Percentiles rank a stretch among this genome's conserved stretches.
Evolutionary conservation across 1,140 invertebrate genomes (phyloP).

Genomic region (Brachionus plicatilis): DNA sequence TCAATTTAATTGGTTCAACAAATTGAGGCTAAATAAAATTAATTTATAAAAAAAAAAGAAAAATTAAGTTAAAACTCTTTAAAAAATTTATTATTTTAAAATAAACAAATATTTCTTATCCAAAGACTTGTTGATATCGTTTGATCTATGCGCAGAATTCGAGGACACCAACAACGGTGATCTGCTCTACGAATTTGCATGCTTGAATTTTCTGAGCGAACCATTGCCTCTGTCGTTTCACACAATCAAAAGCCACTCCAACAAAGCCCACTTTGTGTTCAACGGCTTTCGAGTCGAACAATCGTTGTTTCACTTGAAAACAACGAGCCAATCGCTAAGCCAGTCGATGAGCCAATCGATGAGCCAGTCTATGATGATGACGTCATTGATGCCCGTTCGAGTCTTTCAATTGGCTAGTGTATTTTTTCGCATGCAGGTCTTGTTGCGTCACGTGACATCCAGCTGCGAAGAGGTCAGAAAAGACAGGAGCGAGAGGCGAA

Average conservation of each 20-base stretch:
- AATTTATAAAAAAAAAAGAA: too few species aligned
- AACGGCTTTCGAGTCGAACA: background rate
- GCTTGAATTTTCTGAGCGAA: conserved; percentile 8
- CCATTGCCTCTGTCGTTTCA: conserved; percentile 8
- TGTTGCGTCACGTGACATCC: background rate
- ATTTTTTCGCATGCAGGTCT: background rate
- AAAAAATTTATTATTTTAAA: too few species aligned
- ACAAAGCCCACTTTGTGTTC: background rate
- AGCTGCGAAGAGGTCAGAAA: conserved; percentile 3
- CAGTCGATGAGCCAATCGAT: background rate
- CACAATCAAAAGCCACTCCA: background rate
- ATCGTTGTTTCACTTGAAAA: conserved; percentile 4
- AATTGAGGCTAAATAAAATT: too few species aligned
- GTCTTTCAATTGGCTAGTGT: background rate
- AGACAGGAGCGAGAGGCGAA: background rate
- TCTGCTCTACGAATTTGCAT: conserved; percentile 23
- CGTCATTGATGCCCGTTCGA: background rate
- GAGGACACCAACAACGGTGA: conserved; percentile 59
- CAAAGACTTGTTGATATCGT: conserved; percentile 56
- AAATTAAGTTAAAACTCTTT: too few species aligned
- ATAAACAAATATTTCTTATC: background rate
- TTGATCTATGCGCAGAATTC: conserved; percentile 69
- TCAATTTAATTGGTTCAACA: too few species aligned
- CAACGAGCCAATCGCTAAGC: background rate
- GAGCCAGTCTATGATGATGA: background rate